Evolutionary conservation across 2,888 invertebrate genomes (phyloP).

Genomic region (Linyphia triangularis): DNA sequence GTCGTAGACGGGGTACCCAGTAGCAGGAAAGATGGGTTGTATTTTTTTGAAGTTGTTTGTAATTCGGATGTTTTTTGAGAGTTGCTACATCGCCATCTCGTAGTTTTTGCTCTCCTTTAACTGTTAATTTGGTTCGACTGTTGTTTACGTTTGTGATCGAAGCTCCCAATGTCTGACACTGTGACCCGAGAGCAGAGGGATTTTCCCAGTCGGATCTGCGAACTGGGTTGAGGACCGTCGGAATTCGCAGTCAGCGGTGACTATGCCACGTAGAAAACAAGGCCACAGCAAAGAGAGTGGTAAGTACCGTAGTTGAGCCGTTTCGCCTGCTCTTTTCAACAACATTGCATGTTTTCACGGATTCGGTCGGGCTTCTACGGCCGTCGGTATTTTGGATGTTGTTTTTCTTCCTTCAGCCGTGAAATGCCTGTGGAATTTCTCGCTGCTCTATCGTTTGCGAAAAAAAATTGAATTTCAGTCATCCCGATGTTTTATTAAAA

Average conservation of each 20-base stretch:
- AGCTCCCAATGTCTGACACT: constrained; percentile 53
- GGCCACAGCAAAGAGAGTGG: constrained; percentile 68
- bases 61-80: constrained; percentile 59
- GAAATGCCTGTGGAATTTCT: background rate
- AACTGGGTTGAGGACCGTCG: constrained; percentile 69
- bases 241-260: constrained; percentile 67
- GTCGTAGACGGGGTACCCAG: constrained; percentile 68
- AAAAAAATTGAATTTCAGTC: background rate
- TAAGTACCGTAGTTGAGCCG: constrained; percentile 45
- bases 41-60: constrained; percentile 66
- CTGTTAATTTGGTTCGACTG: background rate
- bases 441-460: no score
- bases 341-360: constrained; percentile 12
- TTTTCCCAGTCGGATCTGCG: constrained; percentile 64
- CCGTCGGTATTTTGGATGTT: constrained; percentile 13
- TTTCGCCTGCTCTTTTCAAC: constrained; percentile 1
- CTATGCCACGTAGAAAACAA: constrained; percentile 75
- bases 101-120: background rate
- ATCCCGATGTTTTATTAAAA: background rate
- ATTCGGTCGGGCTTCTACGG: background rate
- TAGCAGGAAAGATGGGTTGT: constrained; percentile 58
- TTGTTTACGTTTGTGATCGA: constrained; percentile 48
- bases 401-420: background rate
- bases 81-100: background rate
- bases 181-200: constrained; percentile 50